Base-by-base conservation (phyloP, 2,797 vertebrate genomes). In the Glyptemys insculpta region DNA sequence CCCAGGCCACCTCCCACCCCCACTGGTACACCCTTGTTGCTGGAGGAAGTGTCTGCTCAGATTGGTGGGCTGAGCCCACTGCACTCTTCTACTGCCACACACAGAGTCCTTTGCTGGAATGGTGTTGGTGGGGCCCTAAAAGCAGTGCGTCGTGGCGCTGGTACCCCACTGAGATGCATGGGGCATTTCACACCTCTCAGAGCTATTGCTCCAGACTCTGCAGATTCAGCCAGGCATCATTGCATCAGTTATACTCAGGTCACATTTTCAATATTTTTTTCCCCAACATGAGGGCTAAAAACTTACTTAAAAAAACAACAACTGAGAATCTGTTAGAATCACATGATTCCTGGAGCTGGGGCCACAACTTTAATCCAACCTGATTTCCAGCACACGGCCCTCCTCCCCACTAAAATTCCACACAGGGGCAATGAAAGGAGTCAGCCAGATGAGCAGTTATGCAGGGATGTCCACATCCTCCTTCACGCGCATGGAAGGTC, bases 101-200 rank as follows among this genome's bases (percentile, higher is more conserved):
- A 72, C 15, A 57, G 4, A 34, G 74, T 50, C 84, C n/a, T 76
- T 18, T 79, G 34, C 29, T 47, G 53, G 57, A 57, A 79, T 80
- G 11, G 53, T 2, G 37, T 47, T 1, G 0, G 16, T 57, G 8
- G 16, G 0, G 0, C 47, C 31, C 53, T 53, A 53, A 47, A 4
- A 12, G 41, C 72, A 41, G 5, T 44, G 72, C 21, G 27, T 74
- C 19, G 6, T 74, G 41, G 37, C 14, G 12, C 15, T 74, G 25
- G 12, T 15, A 11, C 6, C 37, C 41, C 11, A 25, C 68, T 74
- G 37, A 23, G 68, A 74, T 23, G 37, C 18, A 37, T 41, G 21
- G 68, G 68, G 37, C n/a, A 12, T 25, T 74, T 74, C 11, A 74
- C 12, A 11, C 41, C 12, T 25, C 72, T 74, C 25, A 44, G 72